Evolutionary conservation across 2,797 vertebrate genomes (phyloP).

Genomic region (Salarias fasciatus): DNA sequence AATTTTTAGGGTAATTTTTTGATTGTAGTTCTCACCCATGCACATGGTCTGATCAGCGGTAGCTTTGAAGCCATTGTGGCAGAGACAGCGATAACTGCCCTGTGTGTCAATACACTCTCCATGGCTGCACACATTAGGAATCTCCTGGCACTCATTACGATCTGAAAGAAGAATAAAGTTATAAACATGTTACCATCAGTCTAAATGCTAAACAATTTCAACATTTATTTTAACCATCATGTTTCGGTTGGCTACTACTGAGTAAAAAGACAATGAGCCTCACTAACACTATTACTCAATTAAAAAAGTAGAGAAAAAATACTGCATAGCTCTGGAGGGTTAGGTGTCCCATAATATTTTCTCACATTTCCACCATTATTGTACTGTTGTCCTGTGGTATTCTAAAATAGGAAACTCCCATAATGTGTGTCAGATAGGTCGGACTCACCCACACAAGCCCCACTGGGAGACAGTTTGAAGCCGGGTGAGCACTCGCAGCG

Average conservation of each 20-base stretch:
- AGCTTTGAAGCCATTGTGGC: conserved; percentile 93
- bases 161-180: conserved; percentile 70
- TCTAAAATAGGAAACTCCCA: conserved; percentile 8
- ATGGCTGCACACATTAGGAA: conserved; percentile 91
- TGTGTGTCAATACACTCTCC: conserved; percentile 92
- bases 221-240: neutral
- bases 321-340: too few species aligned
- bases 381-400: neutral
- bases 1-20: too few species aligned
- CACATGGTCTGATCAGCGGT: conserved; percentile 92
- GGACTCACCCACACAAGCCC: conserved; percentile 92
- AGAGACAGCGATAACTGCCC: conserved; percentile 91
- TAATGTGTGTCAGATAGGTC: conserved; percentile 12
- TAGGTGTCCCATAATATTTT: too few species aligned
- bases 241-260: too few species aligned
- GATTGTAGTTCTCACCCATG: conserved; percentile 83
- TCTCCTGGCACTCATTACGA: conserved; percentile 93
- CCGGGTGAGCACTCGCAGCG: conserved; percentile 90
- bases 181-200: neutral
- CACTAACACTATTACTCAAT: too few species aligned
- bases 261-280: too few species aligned
- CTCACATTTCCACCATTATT: too few species aligned
- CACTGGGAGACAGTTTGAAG: conserved; percentile 90
- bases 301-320: too few species aligned
- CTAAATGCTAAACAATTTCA: neutral